A percentile compares a stretch with the other conserved stretches of the same genome.
These are phyloP conservation scores for Hiodon alosoides DNA, from an alignment of 2,113 vertebrate species.

Conservation along the genomic window DNA sequence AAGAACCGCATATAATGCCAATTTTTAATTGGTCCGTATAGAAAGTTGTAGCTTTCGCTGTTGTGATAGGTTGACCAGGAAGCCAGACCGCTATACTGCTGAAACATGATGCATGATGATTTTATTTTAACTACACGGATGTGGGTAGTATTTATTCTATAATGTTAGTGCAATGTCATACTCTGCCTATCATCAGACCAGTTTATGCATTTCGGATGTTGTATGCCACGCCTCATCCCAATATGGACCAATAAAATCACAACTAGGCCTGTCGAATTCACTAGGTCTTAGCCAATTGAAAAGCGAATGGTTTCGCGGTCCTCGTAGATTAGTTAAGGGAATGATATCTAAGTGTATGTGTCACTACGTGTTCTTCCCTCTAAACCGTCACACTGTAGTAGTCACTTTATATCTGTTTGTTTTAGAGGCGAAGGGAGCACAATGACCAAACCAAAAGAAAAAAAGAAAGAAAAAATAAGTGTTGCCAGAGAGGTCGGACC, in stretches of 20 bases:
- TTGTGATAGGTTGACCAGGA: too few relatives aligned
- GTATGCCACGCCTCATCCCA: neutral
- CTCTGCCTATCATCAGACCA: neutral
- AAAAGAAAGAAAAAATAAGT: conserved; percentile 56
- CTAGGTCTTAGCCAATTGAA: neutral
- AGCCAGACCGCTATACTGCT: too few relatives aligned
- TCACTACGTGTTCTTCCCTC: too few relatives aligned
- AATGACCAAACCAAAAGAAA: conserved; percentile 55
- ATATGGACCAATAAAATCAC: neutral
- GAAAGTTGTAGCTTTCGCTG: too few relatives aligned
- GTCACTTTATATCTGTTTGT: neutral
- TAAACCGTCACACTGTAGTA: too few relatives aligned
- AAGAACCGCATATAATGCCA: too few relatives aligned
- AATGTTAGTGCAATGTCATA: neutral
- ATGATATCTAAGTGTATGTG: too few relatives aligned
- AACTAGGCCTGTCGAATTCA: neutral
- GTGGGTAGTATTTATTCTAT: too few relatives aligned
- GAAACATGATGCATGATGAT: too few relatives aligned
- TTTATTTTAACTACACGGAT: too few relatives aligned
- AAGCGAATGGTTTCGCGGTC: neutral
- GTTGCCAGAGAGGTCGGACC: conserved; percentile 58
- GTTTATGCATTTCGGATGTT: neutral
- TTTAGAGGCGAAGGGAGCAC: neutral
- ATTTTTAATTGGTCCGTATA: too few relatives aligned
- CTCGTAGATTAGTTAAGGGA: too few relatives aligned